Conservation (phyloP, 2,797 vertebrate species). For the Hyperoplus immaculatus region DNA sequence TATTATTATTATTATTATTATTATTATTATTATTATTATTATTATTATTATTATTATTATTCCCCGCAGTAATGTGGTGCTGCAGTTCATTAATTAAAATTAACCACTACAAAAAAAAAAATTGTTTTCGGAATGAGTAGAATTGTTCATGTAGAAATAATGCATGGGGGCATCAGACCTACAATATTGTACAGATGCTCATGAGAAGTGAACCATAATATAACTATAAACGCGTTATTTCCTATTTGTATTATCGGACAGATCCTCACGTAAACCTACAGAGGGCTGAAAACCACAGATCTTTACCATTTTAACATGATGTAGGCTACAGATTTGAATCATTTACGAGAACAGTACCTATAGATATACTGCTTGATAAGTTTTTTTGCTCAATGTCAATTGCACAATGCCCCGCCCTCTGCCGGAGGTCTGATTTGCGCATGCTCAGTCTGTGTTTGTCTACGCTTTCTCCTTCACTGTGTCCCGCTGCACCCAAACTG, state of each 20-base stretch:
- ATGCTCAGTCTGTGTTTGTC: conserved; percentile 59
- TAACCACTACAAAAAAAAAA: background rate
- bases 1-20: no score
- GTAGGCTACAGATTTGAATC: background rate
- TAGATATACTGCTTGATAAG: background rate
- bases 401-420: conserved; percentile 66
- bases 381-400: conserved; percentile 48
- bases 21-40: no score
- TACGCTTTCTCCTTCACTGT: conserved; percentile 81
- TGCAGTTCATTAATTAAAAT: background rate
- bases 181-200: background rate
- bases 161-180: background rate
- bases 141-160: background rate
- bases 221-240: background rate
- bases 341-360: background rate
- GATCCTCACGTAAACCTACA: background rate
- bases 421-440: conserved; percentile 60
- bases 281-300: no score
- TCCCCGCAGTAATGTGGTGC: background rate
- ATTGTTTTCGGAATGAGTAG: background rate
- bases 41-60: no score
- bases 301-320: background rate
- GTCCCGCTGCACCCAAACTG: conserved; percentile 59
- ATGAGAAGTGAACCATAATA: background rate
- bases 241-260: rapidly evolving